phyloP scores from a whole-genome alignment of 2,888 invertebrate genomes.

The Agrilus mali region DNA sequence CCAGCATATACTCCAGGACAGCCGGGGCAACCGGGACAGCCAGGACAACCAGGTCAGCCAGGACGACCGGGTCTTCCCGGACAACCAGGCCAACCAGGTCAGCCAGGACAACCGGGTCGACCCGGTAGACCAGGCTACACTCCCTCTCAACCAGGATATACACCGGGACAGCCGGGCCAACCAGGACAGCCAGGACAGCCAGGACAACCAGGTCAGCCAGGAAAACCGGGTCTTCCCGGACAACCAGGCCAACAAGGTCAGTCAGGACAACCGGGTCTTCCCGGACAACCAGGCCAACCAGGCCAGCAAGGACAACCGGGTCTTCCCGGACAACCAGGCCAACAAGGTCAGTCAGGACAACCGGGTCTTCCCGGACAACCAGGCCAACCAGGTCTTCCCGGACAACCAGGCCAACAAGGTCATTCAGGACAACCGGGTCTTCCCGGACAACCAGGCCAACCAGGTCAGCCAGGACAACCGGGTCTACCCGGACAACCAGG shows the following conservation, averaged over 20 bases:
- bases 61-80: slow-evolving; percentile 1
- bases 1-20: not conserved
- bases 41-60: slow-evolving; percentile 5
- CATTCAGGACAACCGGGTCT: not conserved
- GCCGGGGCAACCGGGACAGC: slow-evolving; percentile 5
- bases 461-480: not conserved
- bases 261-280: not conserved
- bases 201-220: not conserved
- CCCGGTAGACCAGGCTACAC: slow-evolving; percentile 8
- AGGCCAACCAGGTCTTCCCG: slow-evolving; percentile 17
- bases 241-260: slow-evolving; percentile 1
- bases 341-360: slow-evolving; percentile 1
- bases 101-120: slow-evolving; percentile 11
- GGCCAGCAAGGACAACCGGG: slow-evolving; percentile 20
- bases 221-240: not conserved
- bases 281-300: too few relatives aligned
- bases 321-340: slow-evolving; percentile 8
- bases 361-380: slow-evolving; percentile 18
- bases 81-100: slow-evolving; percentile 9
- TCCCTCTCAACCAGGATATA: slow-evolving; percentile 6
- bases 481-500: slow-evolving; percentile 1
- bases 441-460: slow-evolving; percentile 9
- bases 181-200: slow-evolving; percentile 1
- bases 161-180: slow-evolving; percentile 20
- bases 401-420: slow-evolving; percentile 18